Evolutionary conservation across 2,113 vertebrate species (phyloP).

Genomic region (Myrmecophaga tridactyla): DNA sequence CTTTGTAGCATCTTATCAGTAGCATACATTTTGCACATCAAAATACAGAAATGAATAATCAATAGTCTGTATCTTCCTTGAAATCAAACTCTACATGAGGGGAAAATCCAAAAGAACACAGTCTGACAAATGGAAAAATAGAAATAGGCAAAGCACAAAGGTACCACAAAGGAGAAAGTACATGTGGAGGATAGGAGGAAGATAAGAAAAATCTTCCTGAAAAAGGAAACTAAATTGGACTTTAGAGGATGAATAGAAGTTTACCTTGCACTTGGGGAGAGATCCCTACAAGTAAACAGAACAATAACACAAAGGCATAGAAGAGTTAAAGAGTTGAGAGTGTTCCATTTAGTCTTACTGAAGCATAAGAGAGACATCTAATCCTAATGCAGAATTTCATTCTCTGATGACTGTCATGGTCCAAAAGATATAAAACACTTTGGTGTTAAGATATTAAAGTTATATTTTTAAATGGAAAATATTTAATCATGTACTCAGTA

Average conservation of each 20-base stretch:
- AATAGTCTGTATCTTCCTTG: not conserved
- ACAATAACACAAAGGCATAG: not conserved
- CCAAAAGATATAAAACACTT: not conserved
- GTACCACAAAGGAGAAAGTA: not conserved
- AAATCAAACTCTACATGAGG: not conserved
- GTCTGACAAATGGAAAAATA: not conserved
- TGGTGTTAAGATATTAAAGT: constrained; percentile 1
- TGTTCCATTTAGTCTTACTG: not conserved
- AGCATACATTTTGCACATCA: not conserved
- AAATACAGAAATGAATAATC: not conserved
- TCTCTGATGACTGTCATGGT: not conserved
- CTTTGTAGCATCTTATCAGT: too few species aligned
- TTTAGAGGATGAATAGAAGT: not conserved
- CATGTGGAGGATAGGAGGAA: not conserved
- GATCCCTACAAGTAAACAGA: not conserved
- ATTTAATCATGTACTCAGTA: not conserved
- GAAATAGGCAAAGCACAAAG: not conserved
- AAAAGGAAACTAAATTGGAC: not conserved
- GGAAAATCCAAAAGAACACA: not conserved
- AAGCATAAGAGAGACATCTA: not conserved
- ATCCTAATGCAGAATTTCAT: constrained; percentile 26
- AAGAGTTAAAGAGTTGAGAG: not conserved
- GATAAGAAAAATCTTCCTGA: not conserved
- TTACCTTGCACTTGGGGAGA: not conserved
- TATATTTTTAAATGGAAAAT: constrained; percentile 9